phyloP scores from a whole-genome alignment of 2,113 vertebrate genomes.

The Eudyptes chrysolophus region DNA sequence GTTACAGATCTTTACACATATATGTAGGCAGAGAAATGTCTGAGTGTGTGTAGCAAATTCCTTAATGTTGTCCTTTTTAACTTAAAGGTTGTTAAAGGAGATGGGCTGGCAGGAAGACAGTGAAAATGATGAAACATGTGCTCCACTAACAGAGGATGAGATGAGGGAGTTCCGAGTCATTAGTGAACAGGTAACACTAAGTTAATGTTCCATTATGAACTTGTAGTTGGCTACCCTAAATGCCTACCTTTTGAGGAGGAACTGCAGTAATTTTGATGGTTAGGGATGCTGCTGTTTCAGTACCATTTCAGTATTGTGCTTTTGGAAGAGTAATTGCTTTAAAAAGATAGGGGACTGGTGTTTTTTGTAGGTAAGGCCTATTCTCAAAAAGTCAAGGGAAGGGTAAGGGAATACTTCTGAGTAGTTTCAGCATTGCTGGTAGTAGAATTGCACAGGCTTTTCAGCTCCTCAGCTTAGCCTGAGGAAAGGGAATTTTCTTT shows the following conservation, averaged over 20 bases:
- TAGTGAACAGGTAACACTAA: constrained; percentile 77
- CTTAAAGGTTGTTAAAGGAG: constrained; percentile 79
- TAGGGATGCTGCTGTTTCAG: neutral
- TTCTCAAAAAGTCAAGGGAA: neutral
- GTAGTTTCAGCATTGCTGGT: neutral
- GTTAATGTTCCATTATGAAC: neutral
- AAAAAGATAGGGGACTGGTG: neutral
- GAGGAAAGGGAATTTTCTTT: neutral
- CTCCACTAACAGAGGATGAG: constrained; percentile 84
- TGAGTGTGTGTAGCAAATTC: neutral
- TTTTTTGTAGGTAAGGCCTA: neutral
- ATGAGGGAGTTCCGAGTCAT: constrained; percentile 83
- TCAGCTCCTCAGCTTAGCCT: neutral
- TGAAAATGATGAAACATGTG: constrained; percentile 83
- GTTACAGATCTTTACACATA: neutral
- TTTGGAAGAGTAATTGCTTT: neutral
- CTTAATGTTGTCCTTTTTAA: neutral
- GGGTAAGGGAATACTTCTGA: neutral
- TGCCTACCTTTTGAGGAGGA: neutral
- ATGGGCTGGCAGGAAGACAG: constrained; percentile 86
- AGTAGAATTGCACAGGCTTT: neutral
- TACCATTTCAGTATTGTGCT: neutral
- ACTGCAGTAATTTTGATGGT: neutral
- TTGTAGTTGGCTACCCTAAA: neutral
- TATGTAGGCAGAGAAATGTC: neutral